These are phyloP conservation scores for Mesembrinibis cayennensis DNA, from an alignment of 2,113 vertebrate genomes.

Conservation along the genomic window DNA sequence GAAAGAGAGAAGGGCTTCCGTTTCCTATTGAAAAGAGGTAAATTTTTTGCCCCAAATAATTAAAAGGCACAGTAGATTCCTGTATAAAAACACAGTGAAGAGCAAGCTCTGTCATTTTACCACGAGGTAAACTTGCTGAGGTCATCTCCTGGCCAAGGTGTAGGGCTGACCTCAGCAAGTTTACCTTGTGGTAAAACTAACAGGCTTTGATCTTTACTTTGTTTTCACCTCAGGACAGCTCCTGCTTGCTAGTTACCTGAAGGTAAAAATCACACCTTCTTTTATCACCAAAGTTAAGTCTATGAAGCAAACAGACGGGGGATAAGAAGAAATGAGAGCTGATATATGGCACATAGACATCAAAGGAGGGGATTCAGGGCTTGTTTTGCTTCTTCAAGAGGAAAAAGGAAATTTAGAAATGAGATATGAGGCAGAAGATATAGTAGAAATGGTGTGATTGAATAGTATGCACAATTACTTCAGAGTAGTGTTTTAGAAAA, in stretches of 20 bases:
- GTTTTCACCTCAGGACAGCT: conserved; percentile 20
- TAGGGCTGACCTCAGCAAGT: conserved; percentile 7
- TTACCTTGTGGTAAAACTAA: conserved; percentile 10
- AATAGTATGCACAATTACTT: background rate
- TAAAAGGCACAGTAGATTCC: background rate
- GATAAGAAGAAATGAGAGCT: background rate
- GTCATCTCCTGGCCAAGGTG: background rate
- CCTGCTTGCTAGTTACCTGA: background rate
- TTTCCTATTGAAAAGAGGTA: background rate
- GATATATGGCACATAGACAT: background rate
- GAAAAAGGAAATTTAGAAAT: background rate
- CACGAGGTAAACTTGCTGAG: background rate
- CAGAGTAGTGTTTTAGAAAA: background rate
- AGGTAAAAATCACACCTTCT: conserved; percentile 42
- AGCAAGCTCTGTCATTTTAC: conserved; percentile 3
- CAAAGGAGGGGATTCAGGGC: background rate
- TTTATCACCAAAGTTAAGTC: conserved; percentile 26
- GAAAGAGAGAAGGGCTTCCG: background rate
- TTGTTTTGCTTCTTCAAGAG: background rate
- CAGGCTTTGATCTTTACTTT: conserved; percentile 44
- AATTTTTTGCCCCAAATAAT: background rate
- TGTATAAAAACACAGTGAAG: background rate
- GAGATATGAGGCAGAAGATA: background rate
- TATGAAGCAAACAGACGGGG: background rate
- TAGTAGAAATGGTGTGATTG: background rate